phyloP scores from a whole-genome alignment of 2,113 vertebrate genomes.

The Prionailurus bengalensis region DNA sequence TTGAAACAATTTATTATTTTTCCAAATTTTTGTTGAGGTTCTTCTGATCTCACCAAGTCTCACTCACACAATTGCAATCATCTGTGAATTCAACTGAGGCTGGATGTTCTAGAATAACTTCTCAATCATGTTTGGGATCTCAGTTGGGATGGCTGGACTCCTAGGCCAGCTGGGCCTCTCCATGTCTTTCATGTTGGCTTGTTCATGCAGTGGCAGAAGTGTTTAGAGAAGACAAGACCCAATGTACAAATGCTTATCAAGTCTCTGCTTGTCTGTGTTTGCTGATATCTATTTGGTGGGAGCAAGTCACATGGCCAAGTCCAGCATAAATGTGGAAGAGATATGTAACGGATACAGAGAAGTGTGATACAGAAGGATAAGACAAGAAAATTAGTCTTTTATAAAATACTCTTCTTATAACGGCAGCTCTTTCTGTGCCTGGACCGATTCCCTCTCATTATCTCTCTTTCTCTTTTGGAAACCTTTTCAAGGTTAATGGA shows the following conservation, averaged over 20 bases:
- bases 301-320: neutral
- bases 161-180: neutral
- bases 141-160: neutral
- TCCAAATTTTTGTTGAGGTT: neutral
- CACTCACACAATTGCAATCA: neutral
- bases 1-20: neutral
- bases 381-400: neutral
- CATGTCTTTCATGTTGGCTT: neutral
- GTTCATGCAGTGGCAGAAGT: neutral
- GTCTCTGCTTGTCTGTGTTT: neutral
- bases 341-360: neutral
- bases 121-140: neutral
- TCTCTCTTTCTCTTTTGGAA: neutral
- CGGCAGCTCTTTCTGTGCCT: neutral
- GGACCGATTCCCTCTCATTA: neutral
- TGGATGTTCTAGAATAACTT: neutral
- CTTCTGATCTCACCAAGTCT: neutral
- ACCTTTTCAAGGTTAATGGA: neutral
- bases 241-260: neutral
- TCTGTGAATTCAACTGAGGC: neutral
- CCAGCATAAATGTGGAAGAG: neutral
- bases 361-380: neutral
- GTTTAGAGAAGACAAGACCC: neutral
- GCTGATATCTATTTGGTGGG: neutral
- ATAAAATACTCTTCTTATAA: neutral